phyloP scores from a whole-genome alignment of 2,888 invertebrate species.

The Latrodectus hesperus region DNA sequence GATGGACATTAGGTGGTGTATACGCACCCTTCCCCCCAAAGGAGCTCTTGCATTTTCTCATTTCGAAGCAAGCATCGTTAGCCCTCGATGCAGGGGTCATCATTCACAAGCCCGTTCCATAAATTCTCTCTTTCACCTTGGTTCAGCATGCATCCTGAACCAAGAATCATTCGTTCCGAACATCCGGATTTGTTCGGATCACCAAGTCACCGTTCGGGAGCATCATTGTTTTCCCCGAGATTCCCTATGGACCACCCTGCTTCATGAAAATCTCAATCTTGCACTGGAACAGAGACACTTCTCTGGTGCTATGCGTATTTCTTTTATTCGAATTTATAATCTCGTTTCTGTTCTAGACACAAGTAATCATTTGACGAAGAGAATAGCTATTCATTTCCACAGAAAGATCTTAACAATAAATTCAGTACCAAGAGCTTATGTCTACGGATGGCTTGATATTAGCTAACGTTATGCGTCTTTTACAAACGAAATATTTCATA shows the following conservation, averaged over 20 bases:
- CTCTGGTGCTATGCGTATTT: too few relatives aligned
- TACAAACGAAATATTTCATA: too few relatives aligned
- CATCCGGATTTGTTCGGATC: slow-evolving; percentile 26
- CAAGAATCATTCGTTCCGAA: not conserved
- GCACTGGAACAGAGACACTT: too few relatives aligned
- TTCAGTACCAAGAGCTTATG: too few relatives aligned
- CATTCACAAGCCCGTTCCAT: slow-evolving; percentile 46
- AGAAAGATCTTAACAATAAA: too few relatives aligned
- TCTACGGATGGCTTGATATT: too few relatives aligned
- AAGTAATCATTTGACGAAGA: too few relatives aligned
- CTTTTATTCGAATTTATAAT: too few relatives aligned
- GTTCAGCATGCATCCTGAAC: not conserved
- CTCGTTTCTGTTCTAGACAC: too few relatives aligned
- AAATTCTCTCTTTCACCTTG: slow-evolving; percentile 29
- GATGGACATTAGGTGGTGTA: slow-evolving; percentile 34
- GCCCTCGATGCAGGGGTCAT: slow-evolving; percentile 38
- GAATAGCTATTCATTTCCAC: too few relatives aligned
- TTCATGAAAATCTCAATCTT: too few relatives aligned
- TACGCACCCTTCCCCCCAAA: slow-evolving; percentile 9
- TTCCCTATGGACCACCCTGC: not conserved
- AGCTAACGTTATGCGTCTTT: too few relatives aligned
- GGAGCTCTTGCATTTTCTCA: slow-evolving; percentile 41
- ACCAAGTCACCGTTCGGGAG: not conserved
- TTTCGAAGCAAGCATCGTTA: slow-evolving; percentile 32
- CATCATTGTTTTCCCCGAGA: slow-evolving; percentile 12